A percentile compares a stretch with the other conserved stretches of the same genome.
Conservation (phyloP, 1,140 invertebrate genomes). For the Bradynema listronoti region DNA sequence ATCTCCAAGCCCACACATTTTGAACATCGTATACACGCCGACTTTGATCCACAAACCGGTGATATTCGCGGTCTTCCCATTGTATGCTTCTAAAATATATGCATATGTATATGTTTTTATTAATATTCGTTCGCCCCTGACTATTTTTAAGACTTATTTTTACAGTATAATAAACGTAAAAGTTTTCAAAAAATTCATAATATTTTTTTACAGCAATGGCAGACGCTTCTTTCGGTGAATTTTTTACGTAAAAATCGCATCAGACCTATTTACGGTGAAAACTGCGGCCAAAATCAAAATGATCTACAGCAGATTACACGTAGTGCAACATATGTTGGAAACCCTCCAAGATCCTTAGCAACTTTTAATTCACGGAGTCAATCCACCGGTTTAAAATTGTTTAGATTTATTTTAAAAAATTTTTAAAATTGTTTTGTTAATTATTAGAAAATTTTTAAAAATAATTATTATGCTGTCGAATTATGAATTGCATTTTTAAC, state of each 20-base stretch:
- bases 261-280: constrained; percentile 12
- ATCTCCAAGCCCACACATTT: constrained; percentile 23
- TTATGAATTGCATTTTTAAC: no score
- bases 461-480: no score
- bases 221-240: constrained; percentile 7
- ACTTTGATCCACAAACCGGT: constrained; percentile 17
- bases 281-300: constrained; percentile 11
- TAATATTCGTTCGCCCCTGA: constrained; percentile 12
- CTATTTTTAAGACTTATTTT: not conserved
- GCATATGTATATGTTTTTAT: not conserved
- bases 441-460: no score
- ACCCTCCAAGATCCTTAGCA: no score
- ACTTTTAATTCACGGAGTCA: no score
- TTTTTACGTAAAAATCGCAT: constrained; percentile 4
- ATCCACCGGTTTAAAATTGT: no score
- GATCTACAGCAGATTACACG: no score
- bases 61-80: constrained; percentile 20
- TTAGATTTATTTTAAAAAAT: no score
- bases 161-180: not conserved
- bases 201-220: constrained; percentile 21
- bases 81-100: no score
- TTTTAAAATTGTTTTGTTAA: no score
- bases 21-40: constrained; percentile 33
- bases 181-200: constrained; percentile 1
- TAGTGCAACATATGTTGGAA: no score